Evolutionary conservation across 2,113 vertebrate species (phyloP), one percentile per base, ranked within the genome.

Genomic region (Labeo rohita): DNA sequence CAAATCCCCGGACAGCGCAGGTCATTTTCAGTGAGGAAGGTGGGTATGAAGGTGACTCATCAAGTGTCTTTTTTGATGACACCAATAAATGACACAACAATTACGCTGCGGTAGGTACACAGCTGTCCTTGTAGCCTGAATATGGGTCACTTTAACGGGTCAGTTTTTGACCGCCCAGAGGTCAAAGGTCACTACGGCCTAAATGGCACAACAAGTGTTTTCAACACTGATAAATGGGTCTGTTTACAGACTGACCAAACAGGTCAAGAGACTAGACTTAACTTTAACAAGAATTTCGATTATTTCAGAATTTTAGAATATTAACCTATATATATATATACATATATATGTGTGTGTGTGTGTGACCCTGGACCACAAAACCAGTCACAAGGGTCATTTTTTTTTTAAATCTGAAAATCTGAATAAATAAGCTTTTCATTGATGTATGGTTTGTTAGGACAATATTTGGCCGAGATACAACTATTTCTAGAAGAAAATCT

Each of bases 41-140:
- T 52, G 74, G 74, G 43, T 28, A 72, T 75, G 65, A 45, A 87
- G 86, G 83, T 88, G 85, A 84, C 49, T 75, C 47, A 85, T 86
- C 76, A 56, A 88, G 83, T 56, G 82, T 79, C 73, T 82, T 72
- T 85, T 87, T 80, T 85, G 52, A 52, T 76, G 74, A 36, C 61
- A 73, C 70, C 75, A 75, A 80, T 82, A 88, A 86, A 89, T 85
- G 81, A 89, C 68, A 74, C 68, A 54, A 87, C 70, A 59, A 18
- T 54, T 50, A 52, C 47, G n/a, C 76, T 86, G 23, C 18, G 80
- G 84, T 72, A 70, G 36, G 28, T 28, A 34, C 66, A 49, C 47
- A 52, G 65, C 59, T 84, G 76, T 52, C 54, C 81, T 84, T 86
- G 16, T 47, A 54, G 63, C 59, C 52, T 85, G 23, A 83, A 87